These are phyloP conservation scores for Plotosus lineatus DNA, from an alignment of 2,113 vertebrate species.

Conservation along the genomic window DNA sequence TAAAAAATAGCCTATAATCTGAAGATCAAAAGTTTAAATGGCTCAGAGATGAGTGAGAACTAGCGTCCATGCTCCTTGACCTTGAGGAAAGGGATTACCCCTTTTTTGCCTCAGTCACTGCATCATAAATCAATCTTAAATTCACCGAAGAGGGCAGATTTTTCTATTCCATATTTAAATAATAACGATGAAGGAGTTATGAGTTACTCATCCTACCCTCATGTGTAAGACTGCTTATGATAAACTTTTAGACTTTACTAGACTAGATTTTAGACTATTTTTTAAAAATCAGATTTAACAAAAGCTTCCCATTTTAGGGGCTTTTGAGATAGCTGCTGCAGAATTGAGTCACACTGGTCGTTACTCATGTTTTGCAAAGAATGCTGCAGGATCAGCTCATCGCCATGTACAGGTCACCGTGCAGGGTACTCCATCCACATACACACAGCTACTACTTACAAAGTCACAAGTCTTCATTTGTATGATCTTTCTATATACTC, in stretches of 20 bases:
- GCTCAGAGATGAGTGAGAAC: not conserved
- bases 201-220: not conserved
- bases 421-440: constrained; percentile 76
- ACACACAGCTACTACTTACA: not conserved
- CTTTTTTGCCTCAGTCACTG: not conserved
- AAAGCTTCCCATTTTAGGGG: constrained; percentile 69
- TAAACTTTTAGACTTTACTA: no score
- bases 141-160: not conserved
- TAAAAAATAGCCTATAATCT: not conserved
- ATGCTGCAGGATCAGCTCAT: constrained; percentile 84
- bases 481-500: not conserved
- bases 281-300: not conserved
- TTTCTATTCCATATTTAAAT: not conserved
- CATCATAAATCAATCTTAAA: not conserved
- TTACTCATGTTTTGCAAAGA: constrained; percentile 83
- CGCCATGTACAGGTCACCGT: constrained; percentile 82
- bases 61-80: no score
- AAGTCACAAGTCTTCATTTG: not conserved
- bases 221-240: not conserved
- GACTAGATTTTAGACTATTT: no score
- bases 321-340: constrained; percentile 81
- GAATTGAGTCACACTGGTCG: constrained; percentile 81
- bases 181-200: not conserved
- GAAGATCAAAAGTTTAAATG: not conserved
- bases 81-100: not conserved